phyloP scores from a whole-genome alignment of 2,797 vertebrate species.

The Neosilurus mollespiculum region DNA sequence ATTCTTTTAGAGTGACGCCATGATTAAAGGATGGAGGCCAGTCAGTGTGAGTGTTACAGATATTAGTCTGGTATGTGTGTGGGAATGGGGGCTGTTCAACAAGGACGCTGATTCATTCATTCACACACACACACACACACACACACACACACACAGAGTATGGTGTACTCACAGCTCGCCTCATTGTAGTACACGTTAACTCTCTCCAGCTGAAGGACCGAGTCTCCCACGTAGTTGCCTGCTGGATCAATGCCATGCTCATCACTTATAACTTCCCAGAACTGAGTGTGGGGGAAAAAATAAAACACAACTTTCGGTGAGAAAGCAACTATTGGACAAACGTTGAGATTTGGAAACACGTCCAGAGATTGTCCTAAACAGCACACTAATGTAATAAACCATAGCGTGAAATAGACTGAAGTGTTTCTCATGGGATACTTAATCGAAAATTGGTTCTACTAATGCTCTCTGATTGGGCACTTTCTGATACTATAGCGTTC shows the following conservation, averaged over 20 bases:
- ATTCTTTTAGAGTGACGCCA: slow-evolving; percentile 48
- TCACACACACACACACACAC: not conserved
- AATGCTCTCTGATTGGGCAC: not conserved
- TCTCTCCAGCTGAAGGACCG: slow-evolving; percentile 86
- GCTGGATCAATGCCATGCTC: slow-evolving; percentile 89
- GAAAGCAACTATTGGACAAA: not conserved
- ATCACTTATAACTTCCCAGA: slow-evolving; percentile 95
- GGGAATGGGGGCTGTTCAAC: slow-evolving; percentile 23
- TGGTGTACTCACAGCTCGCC: slow-evolving; percentile 83
- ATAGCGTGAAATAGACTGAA: not conserved
- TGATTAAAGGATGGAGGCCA: slow-evolving; percentile 37
- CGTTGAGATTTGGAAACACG: not conserved
- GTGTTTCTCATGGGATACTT: not conserved
- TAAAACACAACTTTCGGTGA: not conserved
- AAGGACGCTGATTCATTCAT: slow-evolving; percentile 45
- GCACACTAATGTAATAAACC: not conserved
- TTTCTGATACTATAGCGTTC: not conserved
- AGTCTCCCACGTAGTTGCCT: slow-evolving; percentile 88
- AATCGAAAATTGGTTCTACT: not conserved
- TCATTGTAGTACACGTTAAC: slow-evolving; percentile 94
- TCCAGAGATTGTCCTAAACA: not conserved
- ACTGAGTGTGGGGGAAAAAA: slow-evolving; percentile 68
- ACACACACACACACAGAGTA: slow-evolving; percentile 41
- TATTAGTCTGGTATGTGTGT: slow-evolving; percentile 27
- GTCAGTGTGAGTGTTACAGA: slow-evolving; percentile 7